Conservation (phyloP, 2,888 invertebrate genomes). For the Pristionchus maxplancki region DNA sequence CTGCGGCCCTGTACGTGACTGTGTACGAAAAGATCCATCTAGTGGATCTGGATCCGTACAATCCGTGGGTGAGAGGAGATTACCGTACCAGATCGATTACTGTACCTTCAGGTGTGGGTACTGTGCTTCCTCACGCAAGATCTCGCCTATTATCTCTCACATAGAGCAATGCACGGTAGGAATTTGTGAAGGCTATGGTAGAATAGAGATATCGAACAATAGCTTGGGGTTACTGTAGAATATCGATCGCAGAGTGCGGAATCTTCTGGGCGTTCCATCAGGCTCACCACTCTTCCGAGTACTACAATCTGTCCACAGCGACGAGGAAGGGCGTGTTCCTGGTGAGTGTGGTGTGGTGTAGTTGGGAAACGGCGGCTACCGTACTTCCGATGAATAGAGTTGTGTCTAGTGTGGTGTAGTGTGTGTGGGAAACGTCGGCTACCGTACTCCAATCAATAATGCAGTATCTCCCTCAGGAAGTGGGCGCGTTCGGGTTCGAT, state of each 20-base stretch:
- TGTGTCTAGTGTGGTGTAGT: not conserved
- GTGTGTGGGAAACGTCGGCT: not conserved
- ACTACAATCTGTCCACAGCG: constrained; percentile 89
- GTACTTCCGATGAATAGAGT: not conserved
- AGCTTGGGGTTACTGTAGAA: not conserved
- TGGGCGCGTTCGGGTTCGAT: constrained; percentile 76
- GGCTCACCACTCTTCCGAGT: constrained; percentile 91
- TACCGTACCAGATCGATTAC: not conserved
- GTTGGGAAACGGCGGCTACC: not conserved
- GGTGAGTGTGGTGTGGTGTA: constrained; percentile 16
- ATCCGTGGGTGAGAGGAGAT: not conserved
- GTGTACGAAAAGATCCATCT: constrained; percentile 45
- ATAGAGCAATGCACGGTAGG: constrained; percentile 89
- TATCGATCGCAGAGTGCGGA: constrained; percentile 88
- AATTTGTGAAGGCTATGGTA: not conserved
- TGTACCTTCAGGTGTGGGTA: constrained; percentile 84
- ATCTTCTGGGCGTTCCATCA: constrained; percentile 91
- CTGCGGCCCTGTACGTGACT: constrained; percentile 16
- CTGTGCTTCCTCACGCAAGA: constrained; percentile 87
- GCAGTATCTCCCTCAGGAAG: constrained; percentile 54
- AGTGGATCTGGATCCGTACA: constrained; percentile 13
- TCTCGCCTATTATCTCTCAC: constrained; percentile 92
- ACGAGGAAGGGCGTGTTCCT: constrained; percentile 84
- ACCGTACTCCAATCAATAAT: not conserved
- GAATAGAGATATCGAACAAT: not conserved